phyloP scores from a whole-genome alignment of 2,113 vertebrate species.

The Pogonocichla stellata region DNA sequence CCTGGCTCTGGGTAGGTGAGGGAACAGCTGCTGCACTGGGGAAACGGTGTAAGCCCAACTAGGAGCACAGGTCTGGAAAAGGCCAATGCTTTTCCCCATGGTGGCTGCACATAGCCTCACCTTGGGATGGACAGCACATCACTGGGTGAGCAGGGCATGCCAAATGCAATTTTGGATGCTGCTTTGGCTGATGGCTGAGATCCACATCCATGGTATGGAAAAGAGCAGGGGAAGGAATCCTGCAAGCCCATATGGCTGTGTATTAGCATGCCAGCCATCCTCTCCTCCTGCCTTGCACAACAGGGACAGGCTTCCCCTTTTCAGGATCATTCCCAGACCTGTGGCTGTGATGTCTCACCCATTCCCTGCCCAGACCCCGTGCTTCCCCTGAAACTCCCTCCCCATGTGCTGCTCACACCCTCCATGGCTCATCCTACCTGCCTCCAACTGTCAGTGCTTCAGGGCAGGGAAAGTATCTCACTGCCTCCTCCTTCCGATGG shows the following conservation, averaged over 20 bases:
- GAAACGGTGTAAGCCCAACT: neutral
- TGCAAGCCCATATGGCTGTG: fast-evolving
- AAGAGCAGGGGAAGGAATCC: neutral
- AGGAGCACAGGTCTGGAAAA: neutral
- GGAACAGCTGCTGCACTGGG: neutral
- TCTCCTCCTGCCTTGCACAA: neutral
- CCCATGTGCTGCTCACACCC: fast-evolving
- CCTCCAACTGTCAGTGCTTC: neutral
- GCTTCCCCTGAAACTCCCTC: fast-evolving
- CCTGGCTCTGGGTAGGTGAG: neutral
- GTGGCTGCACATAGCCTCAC: neutral
- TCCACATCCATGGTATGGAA: fast-evolving
- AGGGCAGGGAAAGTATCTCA: neutral
- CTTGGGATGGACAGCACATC: neutral
- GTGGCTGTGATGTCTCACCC: neutral
- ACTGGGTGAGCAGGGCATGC: neutral
- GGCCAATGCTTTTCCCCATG: fast-evolving
- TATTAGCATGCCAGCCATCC: neutral
- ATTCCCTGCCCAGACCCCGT: fast-evolving
- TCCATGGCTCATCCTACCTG: neutral
- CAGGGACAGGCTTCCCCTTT: neutral
- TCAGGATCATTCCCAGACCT: neutral
- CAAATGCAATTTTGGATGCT: neutral
- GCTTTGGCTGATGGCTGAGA: neutral
- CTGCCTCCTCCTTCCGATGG: neutral